Evolutionary conservation across 2,797 vertebrate species (phyloP).

Genomic region (Melanotaenia trifasciata): DNA sequence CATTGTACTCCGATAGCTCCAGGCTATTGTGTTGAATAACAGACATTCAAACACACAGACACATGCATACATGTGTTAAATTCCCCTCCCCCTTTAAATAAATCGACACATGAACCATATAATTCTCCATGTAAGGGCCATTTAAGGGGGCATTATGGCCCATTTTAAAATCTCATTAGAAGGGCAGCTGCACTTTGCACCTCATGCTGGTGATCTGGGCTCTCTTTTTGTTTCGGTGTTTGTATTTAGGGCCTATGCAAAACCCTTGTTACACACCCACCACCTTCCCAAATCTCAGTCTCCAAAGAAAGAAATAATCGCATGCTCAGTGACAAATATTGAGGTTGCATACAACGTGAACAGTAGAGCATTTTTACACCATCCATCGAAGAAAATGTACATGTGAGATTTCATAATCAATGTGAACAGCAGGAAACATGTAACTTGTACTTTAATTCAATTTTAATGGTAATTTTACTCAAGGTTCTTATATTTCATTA

Average conservation of each 20-base stretch:
- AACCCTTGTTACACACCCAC: slow-evolving; percentile 42
- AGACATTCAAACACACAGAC: slow-evolving; percentile 62
- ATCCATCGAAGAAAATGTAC: background rate
- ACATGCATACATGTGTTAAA: slow-evolving; percentile 54
- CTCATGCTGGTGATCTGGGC: slow-evolving; percentile 80
- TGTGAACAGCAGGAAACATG: slow-evolving; percentile 15
- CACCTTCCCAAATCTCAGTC: slow-evolving; percentile 22
- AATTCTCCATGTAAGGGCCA: slow-evolving; percentile 81
- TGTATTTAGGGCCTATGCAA: slow-evolving; percentile 55
- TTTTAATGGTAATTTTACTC: background rate
- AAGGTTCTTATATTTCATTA: background rate
- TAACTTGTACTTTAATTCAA: background rate
- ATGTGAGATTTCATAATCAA: background rate
- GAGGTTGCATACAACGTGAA: background rate
- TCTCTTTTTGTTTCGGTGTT: slow-evolving; percentile 78
- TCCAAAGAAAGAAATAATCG: slow-evolving; percentile 31
- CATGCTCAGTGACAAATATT: slow-evolving; percentile 27
- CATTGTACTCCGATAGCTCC: slow-evolving; percentile 51
- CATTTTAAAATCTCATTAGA: slow-evolving; percentile 87
- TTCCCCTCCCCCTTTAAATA: slow-evolving; percentile 68
- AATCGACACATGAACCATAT: slow-evolving; percentile 81
- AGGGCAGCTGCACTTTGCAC: slow-evolving; percentile 85
- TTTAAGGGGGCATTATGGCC: slow-evolving; percentile 84
- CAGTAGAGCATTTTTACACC: background rate
- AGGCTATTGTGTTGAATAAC: slow-evolving; percentile 71